Conservation (phyloP, 2,113 vertebrate species). For the Heterotilapia buettikoferi region DNA sequence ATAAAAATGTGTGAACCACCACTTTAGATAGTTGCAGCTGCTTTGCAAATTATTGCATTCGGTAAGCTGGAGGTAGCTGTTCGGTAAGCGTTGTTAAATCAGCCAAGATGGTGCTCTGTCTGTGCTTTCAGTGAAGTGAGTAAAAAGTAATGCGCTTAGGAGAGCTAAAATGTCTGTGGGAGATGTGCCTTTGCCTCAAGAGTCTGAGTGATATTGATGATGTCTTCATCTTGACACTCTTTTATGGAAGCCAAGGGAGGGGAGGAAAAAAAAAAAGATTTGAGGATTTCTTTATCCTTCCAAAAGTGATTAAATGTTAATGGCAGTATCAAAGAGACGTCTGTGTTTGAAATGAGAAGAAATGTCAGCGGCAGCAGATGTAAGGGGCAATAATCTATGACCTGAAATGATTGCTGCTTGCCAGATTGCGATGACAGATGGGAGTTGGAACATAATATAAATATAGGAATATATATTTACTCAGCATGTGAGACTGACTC, state of each 20-base stretch:
- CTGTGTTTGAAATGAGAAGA: not conserved
- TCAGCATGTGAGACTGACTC: not conserved
- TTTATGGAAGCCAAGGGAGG: not conserved
- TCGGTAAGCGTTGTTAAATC: not conserved
- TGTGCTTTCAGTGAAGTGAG: not conserved
- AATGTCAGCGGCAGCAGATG: not conserved
- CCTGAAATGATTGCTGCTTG: not conserved
- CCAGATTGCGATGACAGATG: not conserved
- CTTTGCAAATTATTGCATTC: not conserved
- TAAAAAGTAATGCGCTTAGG: not conserved
- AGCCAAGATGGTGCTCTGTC: not conserved
- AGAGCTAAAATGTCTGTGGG: not conserved
- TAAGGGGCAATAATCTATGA: not conserved
- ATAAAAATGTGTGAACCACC: not conserved
- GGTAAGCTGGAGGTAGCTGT: not conserved
- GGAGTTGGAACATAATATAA: not conserved
- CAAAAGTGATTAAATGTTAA: not conserved
- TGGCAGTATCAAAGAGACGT: not conserved
- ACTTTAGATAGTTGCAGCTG: not conserved
- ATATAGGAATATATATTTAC: not conserved
- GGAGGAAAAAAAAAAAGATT: accelerated
- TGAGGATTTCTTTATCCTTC: not conserved
- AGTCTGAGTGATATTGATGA: not conserved
- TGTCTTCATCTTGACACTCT: not conserved
- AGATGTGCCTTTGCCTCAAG: not conserved